Base-by-base conservation (phyloP, 2,113 vertebrate genomes). In the Formicarius rufipectus region DNA sequence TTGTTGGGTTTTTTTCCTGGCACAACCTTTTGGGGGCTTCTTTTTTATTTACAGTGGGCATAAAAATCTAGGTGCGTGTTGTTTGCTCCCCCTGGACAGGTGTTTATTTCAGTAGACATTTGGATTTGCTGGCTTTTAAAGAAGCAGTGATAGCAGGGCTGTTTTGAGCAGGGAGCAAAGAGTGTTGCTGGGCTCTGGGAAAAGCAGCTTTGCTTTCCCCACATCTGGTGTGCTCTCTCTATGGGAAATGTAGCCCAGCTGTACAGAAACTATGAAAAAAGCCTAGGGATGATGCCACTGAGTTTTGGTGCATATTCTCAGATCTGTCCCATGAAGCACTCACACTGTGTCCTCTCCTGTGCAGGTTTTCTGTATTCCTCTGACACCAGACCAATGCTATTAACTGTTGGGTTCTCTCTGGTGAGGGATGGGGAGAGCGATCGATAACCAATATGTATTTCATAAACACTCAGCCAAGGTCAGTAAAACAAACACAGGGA, bases 391-490 rank as follows among this genome's bases (percentile, higher is more conserved):
- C 24, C 33, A 4, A 2, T 24, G 88, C 86, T 76, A 45, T 82
- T 92, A 86, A 24, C 81, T 31, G 68, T 42, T 52, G 86, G 88
- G 58, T 37, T 68, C 66, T 68, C 86, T 78, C n/a, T 77, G 73
- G 28, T 44, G 79, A 74, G 83, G 63, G 80, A 39, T 9, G 5
- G 73, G 68, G 68, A 59, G 35, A 9, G 60, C 2, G 4, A 62
- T 97, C 77, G 2, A 96, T 97, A 93, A 81, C 90, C 93, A 64
- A 96, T 94, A 92, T 62, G 86, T 93, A 94, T 89, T 94, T 92
- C 90, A 94, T 90, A 89, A 96, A 92, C 93, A 73, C 83, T 58
- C 55, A 67, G 69, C 88, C 92, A 89, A 93, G 93, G 90, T 94
- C 92, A 92, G 69, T 25, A 37, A 82, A 96, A 86, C 90, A 84